Percentiles rank a stretch among this genome's conserved stretches.
Conservation (phyloP, 2,888 invertebrate genomes). For the Lithosia quadra region DNA sequence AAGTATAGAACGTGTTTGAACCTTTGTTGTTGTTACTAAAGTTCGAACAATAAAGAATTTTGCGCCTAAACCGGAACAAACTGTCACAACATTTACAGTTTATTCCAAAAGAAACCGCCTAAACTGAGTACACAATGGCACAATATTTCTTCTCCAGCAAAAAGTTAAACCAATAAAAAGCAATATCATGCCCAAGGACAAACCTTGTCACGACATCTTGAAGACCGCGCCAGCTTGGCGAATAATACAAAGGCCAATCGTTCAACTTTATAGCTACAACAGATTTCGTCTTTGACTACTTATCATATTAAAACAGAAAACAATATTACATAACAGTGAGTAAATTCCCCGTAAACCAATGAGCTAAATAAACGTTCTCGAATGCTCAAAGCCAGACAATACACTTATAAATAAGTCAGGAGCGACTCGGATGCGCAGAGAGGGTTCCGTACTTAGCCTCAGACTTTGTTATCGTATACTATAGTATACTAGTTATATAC, state of each 20-base stretch:
- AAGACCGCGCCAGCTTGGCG: slow-evolving; percentile 24
- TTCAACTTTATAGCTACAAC: slow-evolving; percentile 23
- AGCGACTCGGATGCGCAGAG: not conserved
- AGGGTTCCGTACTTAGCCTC: not conserved
- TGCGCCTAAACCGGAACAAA: not conserved
- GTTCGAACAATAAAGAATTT: not conserved
- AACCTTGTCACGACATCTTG: slow-evolving; percentile 20
- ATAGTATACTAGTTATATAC: not conserved
- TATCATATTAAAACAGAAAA: slow-evolving; percentile 25
- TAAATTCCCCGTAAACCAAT: slow-evolving; percentile 24
- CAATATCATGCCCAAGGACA: slow-evolving; percentile 24
- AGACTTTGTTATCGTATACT: not conserved
- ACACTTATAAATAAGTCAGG: slow-evolving; percentile 1
- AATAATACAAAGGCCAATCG: slow-evolving; percentile 25
- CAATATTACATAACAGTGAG: slow-evolving; percentile 29
- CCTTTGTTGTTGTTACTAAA: not conserved
- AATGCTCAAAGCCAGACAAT: not conserved
- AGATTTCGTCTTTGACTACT: slow-evolving; percentile 30
- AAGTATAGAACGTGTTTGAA: not conserved
- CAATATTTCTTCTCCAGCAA: not conserved
- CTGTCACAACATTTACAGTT: not conserved
- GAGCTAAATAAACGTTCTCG: not conserved
- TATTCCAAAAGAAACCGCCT: not conserved
- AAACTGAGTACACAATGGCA: slow-evolving; percentile 1
- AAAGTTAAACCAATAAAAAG: slow-evolving; percentile 24